These are phyloP conservation scores for Graptemys geographica DNA, from an alignment of 2,797 vertebrate species.

Conservation along the genomic window DNA sequence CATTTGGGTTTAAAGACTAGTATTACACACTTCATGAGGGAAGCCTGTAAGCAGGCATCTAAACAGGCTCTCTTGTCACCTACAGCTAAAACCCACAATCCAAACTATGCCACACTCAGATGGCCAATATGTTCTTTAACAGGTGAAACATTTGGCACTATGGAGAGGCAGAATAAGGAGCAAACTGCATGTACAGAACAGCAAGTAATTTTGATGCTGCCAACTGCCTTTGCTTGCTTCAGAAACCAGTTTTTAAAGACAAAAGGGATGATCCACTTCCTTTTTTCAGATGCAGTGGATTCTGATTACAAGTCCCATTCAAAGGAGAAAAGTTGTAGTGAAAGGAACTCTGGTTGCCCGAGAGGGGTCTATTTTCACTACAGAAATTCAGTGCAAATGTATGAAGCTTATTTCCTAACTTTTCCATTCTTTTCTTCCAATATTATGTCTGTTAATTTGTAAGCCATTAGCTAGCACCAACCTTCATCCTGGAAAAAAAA, in stretches of 20 bases:
- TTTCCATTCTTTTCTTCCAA: background rate
- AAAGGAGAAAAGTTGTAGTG: background rate
- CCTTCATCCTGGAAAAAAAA: background rate
- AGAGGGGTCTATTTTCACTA: background rate
- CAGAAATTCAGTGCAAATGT: background rate
- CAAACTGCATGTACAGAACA: background rate
- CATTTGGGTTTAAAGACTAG: background rate
- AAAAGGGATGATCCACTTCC: background rate
- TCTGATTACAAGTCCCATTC: background rate
- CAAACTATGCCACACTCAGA: background rate
- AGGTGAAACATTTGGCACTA: background rate
- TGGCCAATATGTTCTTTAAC: background rate
- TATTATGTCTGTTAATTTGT: background rate
- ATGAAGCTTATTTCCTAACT: background rate
- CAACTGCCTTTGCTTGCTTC: background rate
- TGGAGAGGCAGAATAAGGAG: background rate
- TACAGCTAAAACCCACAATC: background rate
- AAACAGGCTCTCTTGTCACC: background rate
- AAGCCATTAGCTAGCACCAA: background rate
- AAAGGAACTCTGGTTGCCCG: background rate
- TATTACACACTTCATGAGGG: background rate
- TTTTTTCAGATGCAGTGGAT: background rate
- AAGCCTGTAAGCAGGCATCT: background rate
- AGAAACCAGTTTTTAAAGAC: background rate
- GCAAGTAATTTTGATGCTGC: background rate